Conservation (phyloP, 1,140 invertebrate species). For the Bathynomus jamesi region DNA sequence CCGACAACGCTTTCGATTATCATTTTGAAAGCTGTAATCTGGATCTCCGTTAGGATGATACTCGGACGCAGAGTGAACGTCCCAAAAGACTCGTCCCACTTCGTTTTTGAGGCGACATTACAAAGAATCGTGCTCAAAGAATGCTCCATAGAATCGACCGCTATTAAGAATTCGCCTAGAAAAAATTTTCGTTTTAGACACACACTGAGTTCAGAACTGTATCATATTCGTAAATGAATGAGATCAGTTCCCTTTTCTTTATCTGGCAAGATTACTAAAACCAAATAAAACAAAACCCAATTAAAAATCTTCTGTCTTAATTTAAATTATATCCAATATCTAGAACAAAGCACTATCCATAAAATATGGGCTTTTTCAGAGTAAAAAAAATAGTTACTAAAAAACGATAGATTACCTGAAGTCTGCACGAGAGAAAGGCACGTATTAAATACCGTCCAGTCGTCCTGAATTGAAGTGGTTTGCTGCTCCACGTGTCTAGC, state of each 20-base stretch:
- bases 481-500: neutral
- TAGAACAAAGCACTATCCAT: too few relatives aligned
- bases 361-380: too few relatives aligned
- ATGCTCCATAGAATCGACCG: slow-evolving; percentile 22
- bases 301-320: too few relatives aligned
- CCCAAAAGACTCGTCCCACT: slow-evolving; percentile 5
- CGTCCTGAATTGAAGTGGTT: slow-evolving; percentile 42
- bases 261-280: too few relatives aligned
- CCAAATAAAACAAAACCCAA: too few relatives aligned
- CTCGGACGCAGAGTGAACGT: slow-evolving; percentile 16
- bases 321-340: too few relatives aligned
- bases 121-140: slow-evolving; percentile 16
- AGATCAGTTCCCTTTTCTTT: too few relatives aligned
- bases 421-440: slow-evolving; percentile 61
- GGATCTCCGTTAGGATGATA: slow-evolving; percentile 10
- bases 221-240: too few relatives aligned
- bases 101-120: slow-evolving; percentile 5
- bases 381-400: too few relatives aligned
- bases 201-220: neutral
- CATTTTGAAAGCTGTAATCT: too few relatives aligned
- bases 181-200: slow-evolving; percentile 14
- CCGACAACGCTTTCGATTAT: too few relatives aligned
- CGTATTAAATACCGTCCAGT: slow-evolving; percentile 61
- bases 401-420: slow-evolving; percentile 54
- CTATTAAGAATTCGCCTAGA: slow-evolving; percentile 51